A percentile compares a stretch with the other conserved stretches of the same genome.
Conservation (phyloP, 2,113 vertebrate species). For the Dendropsophus ebraccatus region DNA sequence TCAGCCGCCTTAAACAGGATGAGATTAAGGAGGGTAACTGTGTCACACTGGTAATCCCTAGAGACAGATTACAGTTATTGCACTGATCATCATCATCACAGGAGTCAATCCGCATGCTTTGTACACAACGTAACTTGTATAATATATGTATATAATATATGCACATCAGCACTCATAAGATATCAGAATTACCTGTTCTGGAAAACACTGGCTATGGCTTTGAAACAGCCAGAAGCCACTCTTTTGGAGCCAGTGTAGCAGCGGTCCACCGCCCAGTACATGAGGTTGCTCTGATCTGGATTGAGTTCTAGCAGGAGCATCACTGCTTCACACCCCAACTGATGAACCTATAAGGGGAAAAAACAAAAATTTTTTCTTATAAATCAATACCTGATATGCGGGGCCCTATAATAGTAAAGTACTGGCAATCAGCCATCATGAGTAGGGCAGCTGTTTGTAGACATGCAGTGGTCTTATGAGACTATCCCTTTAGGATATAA, state of each 20-base stretch:
- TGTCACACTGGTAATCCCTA: conserved; percentile 99
- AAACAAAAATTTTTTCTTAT: not conserved
- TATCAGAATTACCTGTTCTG: conserved; percentile 87
- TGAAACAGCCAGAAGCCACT: conserved; percentile 94
- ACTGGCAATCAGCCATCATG: too few relatives aligned
- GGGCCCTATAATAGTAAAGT: too few relatives aligned
- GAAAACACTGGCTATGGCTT: conserved; percentile 95
- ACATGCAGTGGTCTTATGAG: too few relatives aligned
- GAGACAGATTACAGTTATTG: conserved; percentile 61
- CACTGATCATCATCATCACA: not conserved
- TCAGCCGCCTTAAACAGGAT: conserved; percentile 98
- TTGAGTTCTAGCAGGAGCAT: conserved; percentile 95
- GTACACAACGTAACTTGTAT: not conserved
- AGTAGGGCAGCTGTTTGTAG: too few relatives aligned
- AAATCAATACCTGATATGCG: not conserved
- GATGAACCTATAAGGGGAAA: conserved; percentile 83
- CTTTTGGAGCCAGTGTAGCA: conserved; percentile 94
- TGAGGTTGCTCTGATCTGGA: conserved; percentile 97
- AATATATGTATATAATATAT: not conserved
- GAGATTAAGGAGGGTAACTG: conserved; percentile 96
- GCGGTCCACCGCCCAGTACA: conserved; percentile 98
- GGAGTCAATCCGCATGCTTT: not conserved
- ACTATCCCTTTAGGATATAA: too few relatives aligned
- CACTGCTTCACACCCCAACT: conserved; percentile 95
- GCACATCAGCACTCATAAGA: not conserved